Evolutionary conservation across 1,140 invertebrate species (phyloP).

Genomic region (Colletes gigas): DNA sequence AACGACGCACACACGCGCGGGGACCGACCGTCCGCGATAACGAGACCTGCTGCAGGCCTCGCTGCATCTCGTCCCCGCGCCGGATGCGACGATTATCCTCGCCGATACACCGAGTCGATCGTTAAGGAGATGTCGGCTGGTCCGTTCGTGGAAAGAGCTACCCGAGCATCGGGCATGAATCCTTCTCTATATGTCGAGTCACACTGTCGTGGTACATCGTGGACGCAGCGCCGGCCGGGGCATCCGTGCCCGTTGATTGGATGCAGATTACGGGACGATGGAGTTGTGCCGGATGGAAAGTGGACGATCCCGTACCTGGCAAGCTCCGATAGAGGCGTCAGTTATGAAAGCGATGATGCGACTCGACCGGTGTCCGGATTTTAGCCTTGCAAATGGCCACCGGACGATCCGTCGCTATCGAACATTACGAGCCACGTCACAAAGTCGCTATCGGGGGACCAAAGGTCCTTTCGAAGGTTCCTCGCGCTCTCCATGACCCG

Average conservation of each 20-base stretch:
- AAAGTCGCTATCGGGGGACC: too few relatives aligned
- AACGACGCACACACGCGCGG: conserved; percentile 7
- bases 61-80: conserved; percentile 45
- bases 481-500: too few relatives aligned
- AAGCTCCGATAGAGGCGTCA: conserved; percentile 15
- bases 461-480: not conserved
- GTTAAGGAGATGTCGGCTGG: conserved; percentile 64
- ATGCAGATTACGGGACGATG: conserved; percentile 45
- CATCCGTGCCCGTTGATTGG: conserved; percentile 31
- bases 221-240: not conserved
- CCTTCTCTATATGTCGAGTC: conserved; percentile 37
- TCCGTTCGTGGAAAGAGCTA: conserved; percentile 65
- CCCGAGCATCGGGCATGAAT: conserved; percentile 32
- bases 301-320: conserved; percentile 1
- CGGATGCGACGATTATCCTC: conserved; percentile 75
- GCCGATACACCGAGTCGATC: conserved; percentile 71
- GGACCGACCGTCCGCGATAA: conserved; percentile 30
- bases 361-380: not conserved
- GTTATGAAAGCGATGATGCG: conserved; percentile 19
- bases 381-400: conserved; percentile 10
- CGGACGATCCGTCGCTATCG: not conserved
- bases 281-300: conserved; percentile 25
- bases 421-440: not conserved
- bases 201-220: not conserved
- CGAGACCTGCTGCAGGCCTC: conserved; percentile 21